phyloP scores from a whole-genome alignment of 2,888 invertebrate genomes.

The Nymphalis polychloros region DNA sequence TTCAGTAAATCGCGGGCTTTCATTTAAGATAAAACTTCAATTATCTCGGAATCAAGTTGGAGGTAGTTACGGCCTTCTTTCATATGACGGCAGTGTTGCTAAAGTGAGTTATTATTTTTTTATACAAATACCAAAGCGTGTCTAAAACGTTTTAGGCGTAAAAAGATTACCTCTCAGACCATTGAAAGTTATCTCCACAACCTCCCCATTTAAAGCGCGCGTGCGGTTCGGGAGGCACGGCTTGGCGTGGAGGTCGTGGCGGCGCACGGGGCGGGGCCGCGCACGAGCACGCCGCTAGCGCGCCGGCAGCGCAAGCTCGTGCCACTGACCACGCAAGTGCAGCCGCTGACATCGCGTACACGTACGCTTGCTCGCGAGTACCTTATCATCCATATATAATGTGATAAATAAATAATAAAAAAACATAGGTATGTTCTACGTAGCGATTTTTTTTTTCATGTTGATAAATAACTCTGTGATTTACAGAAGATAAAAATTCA shows the following conservation, averaged over 20 bases:
- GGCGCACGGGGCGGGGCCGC: constrained; percentile 86
- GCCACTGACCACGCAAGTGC: constrained; percentile 89
- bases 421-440: too few relatives aligned
- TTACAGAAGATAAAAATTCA: too few relatives aligned
- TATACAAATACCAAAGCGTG: too few relatives aligned
- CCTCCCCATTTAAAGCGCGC: constrained; percentile 93
- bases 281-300: constrained; percentile 89
- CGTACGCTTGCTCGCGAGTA: constrained; percentile 92
- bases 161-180: constrained; percentile 80
- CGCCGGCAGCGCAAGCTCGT: constrained; percentile 88
- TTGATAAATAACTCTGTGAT: too few relatives aligned
- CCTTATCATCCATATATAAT: constrained; percentile 70
- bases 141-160: background rate
- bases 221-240: constrained; percentile 86
- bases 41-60: too few relatives aligned
- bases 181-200: constrained; percentile 90
- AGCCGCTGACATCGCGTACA: constrained; percentile 91
- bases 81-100: too few relatives aligned
- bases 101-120: too few relatives aligned
- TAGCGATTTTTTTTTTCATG: too few relatives aligned
- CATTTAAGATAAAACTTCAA: too few relatives aligned
- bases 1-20: too few relatives aligned
- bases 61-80: too few relatives aligned
- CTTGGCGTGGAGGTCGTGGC: constrained; percentile 78
- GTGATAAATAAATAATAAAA: background rate